These are phyloP conservation scores for Drosophila borealis DNA, from an alignment of 2,888 invertebrate species.

Conservation along the genomic window DNA sequence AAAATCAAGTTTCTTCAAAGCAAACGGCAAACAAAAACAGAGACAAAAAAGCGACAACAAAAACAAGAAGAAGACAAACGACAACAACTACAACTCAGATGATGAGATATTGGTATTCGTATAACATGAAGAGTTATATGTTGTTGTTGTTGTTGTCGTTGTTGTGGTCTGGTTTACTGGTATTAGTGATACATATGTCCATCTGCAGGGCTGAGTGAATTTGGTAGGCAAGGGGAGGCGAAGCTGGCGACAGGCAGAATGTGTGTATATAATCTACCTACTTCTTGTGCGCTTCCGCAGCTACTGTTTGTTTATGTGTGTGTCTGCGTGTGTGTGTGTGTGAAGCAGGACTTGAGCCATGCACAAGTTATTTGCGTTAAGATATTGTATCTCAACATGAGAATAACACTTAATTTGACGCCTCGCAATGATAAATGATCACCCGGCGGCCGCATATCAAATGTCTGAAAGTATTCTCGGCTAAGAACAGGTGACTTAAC, in stretches of 20 bases:
- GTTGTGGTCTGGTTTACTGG: constrained; percentile 5
- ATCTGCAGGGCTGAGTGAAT: constrained; percentile 4
- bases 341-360: constrained; percentile 37
- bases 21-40: constrained; percentile 39
- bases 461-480: constrained; percentile 35
- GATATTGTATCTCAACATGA: constrained; percentile 58
- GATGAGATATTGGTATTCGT: constrained; percentile 22
- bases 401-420: constrained; percentile 58
- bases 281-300: constrained; percentile 22
- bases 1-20: constrained; percentile 52
- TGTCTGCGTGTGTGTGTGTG: not conserved
- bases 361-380: constrained; percentile 26
- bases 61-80: constrained; percentile 3
- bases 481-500: constrained; percentile 49
- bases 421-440: constrained; percentile 59
- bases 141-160: constrained; percentile 14
- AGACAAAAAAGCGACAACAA: constrained; percentile 12
- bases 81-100: constrained; percentile 20
- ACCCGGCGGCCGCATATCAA: constrained; percentile 43
- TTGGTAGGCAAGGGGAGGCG: not conserved
- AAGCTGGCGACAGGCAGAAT: constrained; percentile 31
- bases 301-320: constrained; percentile 10
- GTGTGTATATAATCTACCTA: constrained; percentile 13
- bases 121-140: constrained; percentile 9
- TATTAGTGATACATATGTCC: constrained; percentile 35